Evolutionary conservation across 2,113 vertebrate species (phyloP).

Genomic region (Poicephalus gulielmi): DNA sequence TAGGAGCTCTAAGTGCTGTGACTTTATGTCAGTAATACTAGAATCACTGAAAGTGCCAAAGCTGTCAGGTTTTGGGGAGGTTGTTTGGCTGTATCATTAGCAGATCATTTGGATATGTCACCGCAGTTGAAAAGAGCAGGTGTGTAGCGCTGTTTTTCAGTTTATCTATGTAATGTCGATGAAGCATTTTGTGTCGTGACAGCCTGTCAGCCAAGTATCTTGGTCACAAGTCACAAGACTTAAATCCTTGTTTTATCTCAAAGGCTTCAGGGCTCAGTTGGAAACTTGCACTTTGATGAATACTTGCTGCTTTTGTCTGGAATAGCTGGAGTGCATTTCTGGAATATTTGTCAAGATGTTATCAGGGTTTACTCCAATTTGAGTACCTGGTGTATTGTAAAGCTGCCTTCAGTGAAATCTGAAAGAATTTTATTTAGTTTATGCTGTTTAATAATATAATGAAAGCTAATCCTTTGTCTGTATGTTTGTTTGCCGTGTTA

Average conservation of each 20-base stretch:
- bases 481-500: background rate
- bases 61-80: background rate
- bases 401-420: constrained; percentile 41
- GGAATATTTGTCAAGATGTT: constrained; percentile 78
- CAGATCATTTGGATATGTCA: background rate
- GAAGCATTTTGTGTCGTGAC: constrained; percentile 40
- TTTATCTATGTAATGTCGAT: background rate
- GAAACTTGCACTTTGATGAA: constrained; percentile 62
- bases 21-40: background rate
- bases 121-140: background rate
- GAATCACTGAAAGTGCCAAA: background rate
- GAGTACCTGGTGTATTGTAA: constrained; percentile 68
- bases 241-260: constrained; percentile 57
- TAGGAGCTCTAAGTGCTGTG: background rate
- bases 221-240: constrained; percentile 46
- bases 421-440: constrained; percentile 49
- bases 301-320: constrained; percentile 71
- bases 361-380: constrained; percentile 68
- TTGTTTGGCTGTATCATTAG: background rate
- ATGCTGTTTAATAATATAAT: constrained; percentile 57
- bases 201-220: constrained; percentile 52
- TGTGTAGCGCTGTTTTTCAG: background rate
- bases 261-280: constrained; percentile 47
- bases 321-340: constrained; percentile 73
- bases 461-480: constrained; percentile 27